Percentiles rank a stretch among this genome's conserved stretches.
phyloP scores from a whole-genome alignment of 2,797 vertebrate genomes.

The Sebastes elongatus region DNA sequence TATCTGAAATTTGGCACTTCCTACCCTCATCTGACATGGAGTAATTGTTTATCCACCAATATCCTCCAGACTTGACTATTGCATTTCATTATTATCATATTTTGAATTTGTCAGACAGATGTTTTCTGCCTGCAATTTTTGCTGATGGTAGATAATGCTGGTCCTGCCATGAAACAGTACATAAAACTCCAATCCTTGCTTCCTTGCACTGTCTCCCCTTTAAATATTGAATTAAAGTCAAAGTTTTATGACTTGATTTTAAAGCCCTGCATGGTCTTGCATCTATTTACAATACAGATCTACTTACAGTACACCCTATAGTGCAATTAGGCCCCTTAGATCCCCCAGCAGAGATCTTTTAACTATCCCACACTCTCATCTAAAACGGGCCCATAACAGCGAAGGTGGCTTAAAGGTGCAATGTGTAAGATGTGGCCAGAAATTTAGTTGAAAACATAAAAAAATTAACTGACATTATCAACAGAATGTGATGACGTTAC shows the following conservation, averaged over 20 bases:
- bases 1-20: neutral
- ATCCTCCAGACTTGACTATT: neutral
- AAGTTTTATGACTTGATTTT: constrained; percentile 28
- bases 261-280: neutral
- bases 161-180: neutral
- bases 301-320: constrained; percentile 7
- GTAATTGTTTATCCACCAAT: neutral
- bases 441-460: neutral
- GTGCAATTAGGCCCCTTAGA: constrained; percentile 5
- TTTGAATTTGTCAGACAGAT: constrained; percentile 4
- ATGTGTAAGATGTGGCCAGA: neutral
- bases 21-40: neutral
- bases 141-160: neutral
- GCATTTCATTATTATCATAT: neutral
- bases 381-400: neutral
- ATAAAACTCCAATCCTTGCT: neutral
- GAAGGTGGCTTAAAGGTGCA: neutral
- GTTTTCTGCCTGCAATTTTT: neutral
- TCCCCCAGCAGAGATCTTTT: constrained; percentile 10
- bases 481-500: neutral
- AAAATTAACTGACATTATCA: neutral
- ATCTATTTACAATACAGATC: constrained; percentile 14
- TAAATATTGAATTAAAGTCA: constrained; percentile 25
- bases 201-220: neutral
- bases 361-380: constrained; percentile 4